A percentile compares a stretch with the other conserved stretches of the same genome.
Evolutionary conservation across 2,113 vertebrate genomes (phyloP).

Genomic region (Tychaedon coryphoeus): DNA sequence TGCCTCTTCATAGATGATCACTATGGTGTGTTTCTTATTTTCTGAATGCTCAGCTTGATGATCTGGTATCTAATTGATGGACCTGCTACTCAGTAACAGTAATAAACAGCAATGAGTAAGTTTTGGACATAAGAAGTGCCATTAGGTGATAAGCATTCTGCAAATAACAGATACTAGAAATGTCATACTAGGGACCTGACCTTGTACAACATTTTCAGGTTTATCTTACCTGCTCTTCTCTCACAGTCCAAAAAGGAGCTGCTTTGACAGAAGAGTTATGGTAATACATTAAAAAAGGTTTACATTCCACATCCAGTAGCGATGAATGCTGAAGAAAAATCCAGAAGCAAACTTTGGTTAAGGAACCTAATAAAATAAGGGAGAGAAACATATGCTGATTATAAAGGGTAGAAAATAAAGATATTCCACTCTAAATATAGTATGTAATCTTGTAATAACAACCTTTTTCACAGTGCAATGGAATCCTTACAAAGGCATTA

Average conservation of each 20-base stretch:
- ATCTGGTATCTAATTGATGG: background rate
- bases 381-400: background rate
- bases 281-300: background rate
- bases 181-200: background rate
- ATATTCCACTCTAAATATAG: background rate
- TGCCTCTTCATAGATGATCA: background rate
- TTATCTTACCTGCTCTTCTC: background rate
- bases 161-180: background rate
- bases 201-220: background rate
- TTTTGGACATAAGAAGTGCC: background rate
- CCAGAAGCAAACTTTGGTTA: background rate
- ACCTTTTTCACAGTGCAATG: background rate
- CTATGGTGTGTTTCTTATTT: background rate
- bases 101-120: background rate
- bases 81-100: background rate
- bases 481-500: background rate
- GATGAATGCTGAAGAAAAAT: background rate
- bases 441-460: background rate
- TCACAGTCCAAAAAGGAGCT: background rate
- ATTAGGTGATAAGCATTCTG: fast-evolving
- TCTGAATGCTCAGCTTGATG: background rate
- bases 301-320: background rate
- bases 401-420: background rate
- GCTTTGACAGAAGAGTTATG: background rate
- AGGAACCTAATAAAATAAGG: background rate